A percentile compares a stretch with the other conserved stretches of the same genome.
Conservation (phyloP, 2,113 vertebrate species). For the Microcebus murinus region DNA sequence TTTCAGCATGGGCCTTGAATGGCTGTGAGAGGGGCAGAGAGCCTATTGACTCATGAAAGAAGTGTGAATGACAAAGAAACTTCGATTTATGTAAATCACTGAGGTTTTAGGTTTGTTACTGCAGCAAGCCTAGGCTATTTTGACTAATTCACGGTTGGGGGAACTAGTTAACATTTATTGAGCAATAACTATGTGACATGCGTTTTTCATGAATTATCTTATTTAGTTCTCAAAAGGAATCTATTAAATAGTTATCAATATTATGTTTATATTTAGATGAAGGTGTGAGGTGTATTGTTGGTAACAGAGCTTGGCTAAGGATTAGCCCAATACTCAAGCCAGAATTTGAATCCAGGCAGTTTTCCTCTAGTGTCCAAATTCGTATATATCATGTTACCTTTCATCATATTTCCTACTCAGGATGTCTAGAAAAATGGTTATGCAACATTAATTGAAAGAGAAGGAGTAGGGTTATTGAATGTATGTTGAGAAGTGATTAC, state of each 20-base stretch:
- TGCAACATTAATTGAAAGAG: not conserved
- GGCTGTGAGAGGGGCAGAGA: not conserved
- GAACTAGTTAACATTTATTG: not conserved
- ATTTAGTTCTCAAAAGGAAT: slow-evolving; percentile 4
- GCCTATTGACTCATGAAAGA: not conserved
- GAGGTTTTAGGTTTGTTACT: not conserved
- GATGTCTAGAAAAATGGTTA: not conserved
- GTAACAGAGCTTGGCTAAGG: not conserved
- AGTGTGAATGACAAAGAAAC: not conserved
- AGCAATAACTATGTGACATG: not conserved
- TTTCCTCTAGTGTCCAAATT: not conserved
- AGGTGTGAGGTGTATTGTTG: not conserved
- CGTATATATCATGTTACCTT: not conserved
- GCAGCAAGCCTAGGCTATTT: not conserved
- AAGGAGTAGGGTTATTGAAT: not conserved
- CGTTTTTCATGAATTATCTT: not conserved
- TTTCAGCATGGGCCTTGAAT: not conserved
- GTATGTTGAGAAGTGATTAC: not conserved
- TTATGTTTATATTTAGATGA: not conserved
- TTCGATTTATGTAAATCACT: not conserved
- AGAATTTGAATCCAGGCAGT: not conserved
- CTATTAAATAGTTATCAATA: not conserved
- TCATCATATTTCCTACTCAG: not conserved
- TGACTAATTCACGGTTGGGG: not conserved
- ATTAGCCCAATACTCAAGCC: not conserved